phyloP scores from a whole-genome alignment of 1,140 invertebrate species.

The Drosophila hydei region DNA sequence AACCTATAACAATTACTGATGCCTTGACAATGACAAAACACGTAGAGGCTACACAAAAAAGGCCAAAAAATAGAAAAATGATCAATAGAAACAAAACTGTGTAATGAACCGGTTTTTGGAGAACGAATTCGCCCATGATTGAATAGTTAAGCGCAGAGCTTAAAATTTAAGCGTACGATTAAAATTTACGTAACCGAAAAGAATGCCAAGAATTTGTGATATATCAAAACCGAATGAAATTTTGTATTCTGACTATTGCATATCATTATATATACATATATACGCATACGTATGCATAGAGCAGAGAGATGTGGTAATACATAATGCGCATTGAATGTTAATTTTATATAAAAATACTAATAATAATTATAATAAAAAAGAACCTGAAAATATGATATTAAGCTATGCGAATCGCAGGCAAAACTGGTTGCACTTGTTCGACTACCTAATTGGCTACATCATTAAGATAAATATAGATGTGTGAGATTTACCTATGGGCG shows the following conservation, averaged over 20 bases:
- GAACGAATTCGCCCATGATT: slow-evolving; percentile 25
- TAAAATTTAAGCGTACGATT: slow-evolving; percentile 52
- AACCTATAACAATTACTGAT: slow-evolving; percentile 14
- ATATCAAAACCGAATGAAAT: slow-evolving; percentile 59
- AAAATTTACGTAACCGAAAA: slow-evolving; percentile 33
- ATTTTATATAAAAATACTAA: not conserved
- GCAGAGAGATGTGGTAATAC: too few relatives aligned
- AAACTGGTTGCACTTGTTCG: slow-evolving; percentile 46
- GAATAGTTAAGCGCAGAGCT: slow-evolving; percentile 38
- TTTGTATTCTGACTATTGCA: too few relatives aligned
- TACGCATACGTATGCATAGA: slow-evolving; percentile 8
- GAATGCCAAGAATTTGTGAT: slow-evolving; percentile 41
- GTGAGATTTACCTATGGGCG: slow-evolving; percentile 70
- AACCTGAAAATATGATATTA: slow-evolving; percentile 43
- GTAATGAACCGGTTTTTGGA: slow-evolving; percentile 62
- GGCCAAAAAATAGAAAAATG: slow-evolving; percentile 21
- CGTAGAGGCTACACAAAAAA: slow-evolving; percentile 27
- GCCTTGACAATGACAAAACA: slow-evolving; percentile 37
- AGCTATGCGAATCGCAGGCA: slow-evolving; percentile 19
- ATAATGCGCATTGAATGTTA: too few relatives aligned
- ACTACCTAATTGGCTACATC: slow-evolving; percentile 26
- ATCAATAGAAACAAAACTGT: slow-evolving; percentile 27
- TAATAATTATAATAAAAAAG: slow-evolving; percentile 47
- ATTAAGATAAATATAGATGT: slow-evolving; percentile 25
- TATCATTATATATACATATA: too few relatives aligned